Percentiles rank a stretch among this genome's conserved stretches.
Evolutionary conservation across 1,140 invertebrate species (phyloP).

Genomic region (Megathymus violae): DNA sequence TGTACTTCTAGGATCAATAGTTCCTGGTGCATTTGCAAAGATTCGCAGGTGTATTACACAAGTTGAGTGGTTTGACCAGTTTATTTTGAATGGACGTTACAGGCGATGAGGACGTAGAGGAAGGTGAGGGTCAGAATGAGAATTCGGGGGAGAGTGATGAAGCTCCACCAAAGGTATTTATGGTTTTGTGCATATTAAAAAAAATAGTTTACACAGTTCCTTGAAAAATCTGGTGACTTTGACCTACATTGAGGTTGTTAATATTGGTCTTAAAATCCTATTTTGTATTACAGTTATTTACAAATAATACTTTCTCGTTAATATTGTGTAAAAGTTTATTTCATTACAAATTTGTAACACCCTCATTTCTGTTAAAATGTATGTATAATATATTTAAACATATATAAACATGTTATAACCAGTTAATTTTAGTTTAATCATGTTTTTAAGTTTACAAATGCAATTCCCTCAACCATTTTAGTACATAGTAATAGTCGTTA

Average conservation of each 20-base stretch:
- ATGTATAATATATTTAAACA: too few relatives aligned
- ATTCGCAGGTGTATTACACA: slow-evolving; percentile 50
- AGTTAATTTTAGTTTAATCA: too few relatives aligned
- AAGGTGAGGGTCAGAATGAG: slow-evolving; percentile 86
- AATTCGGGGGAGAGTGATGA: slow-evolving; percentile 90
- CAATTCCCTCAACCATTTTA: too few relatives aligned
- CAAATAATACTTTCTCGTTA: neutral
- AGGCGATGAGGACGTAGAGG: slow-evolving; percentile 89
- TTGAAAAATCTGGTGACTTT: slow-evolving; percentile 32
- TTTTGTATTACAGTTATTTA: slow-evolving; percentile 34
- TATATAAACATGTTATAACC: too few relatives aligned
- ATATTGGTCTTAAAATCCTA: slow-evolving; percentile 19
- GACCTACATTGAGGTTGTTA: slow-evolving; percentile 32
- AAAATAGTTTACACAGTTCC: slow-evolving; percentile 17
- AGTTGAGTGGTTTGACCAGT: slow-evolving; percentile 69
- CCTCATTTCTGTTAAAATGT: too few relatives aligned
- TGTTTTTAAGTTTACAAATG: too few relatives aligned
- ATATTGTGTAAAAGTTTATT: neutral
- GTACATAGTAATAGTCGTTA: too few relatives aligned
- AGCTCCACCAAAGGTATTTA: slow-evolving; percentile 83
- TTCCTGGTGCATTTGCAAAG: slow-evolving; percentile 42
- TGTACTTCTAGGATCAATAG: slow-evolving; percentile 53
- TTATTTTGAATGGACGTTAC: slow-evolving; percentile 69
- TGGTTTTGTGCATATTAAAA: neutral
- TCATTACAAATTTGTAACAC: too few relatives aligned